These are phyloP conservation scores for Tauraco erythrolophus DNA, from an alignment of 2,113 vertebrate genomes.

Conservation along the genomic window DNA sequence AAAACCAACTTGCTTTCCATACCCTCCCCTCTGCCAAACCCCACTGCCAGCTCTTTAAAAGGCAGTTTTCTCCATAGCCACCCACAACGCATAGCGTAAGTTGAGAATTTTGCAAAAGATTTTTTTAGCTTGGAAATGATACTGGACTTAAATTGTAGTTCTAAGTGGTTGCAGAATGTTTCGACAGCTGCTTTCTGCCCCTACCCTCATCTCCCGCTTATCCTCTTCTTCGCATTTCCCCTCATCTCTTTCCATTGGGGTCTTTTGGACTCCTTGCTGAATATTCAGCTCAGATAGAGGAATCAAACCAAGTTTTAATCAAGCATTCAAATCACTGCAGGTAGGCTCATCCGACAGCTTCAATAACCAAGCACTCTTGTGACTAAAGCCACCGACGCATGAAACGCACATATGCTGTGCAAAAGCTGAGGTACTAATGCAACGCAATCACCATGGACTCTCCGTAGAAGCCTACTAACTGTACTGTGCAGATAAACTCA, in stretches of 20 bases:
- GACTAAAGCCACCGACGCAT: not conserved
- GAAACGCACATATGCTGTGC: not conserved
- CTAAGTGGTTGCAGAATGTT: not conserved
- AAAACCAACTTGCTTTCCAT: not conserved
- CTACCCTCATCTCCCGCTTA: not conserved
- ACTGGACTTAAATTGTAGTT: not conserved
- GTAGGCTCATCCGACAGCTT: not conserved
- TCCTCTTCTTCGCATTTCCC: not conserved
- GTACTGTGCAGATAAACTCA: not conserved
- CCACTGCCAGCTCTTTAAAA: slow-evolving; percentile 7
- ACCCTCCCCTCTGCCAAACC: not conserved
- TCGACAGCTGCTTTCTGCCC: not conserved
- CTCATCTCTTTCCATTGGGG: not conserved
- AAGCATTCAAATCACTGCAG: slow-evolving; percentile 29
- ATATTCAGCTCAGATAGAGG: not conserved
- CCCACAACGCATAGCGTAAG: not conserved
- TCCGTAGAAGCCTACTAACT: not conserved
- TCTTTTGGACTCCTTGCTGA: not conserved
- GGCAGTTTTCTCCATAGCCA: not conserved
- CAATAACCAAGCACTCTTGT: not conserved
- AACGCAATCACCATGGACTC: not conserved
- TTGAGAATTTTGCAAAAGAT: not conserved
- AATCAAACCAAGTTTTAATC: slow-evolving; percentile 26
- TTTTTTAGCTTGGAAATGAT: not conserved
- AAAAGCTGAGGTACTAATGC: not conserved